Conservation (phyloP, 2,888 invertebrate genomes). For the Mythimna loreyi region DNA sequence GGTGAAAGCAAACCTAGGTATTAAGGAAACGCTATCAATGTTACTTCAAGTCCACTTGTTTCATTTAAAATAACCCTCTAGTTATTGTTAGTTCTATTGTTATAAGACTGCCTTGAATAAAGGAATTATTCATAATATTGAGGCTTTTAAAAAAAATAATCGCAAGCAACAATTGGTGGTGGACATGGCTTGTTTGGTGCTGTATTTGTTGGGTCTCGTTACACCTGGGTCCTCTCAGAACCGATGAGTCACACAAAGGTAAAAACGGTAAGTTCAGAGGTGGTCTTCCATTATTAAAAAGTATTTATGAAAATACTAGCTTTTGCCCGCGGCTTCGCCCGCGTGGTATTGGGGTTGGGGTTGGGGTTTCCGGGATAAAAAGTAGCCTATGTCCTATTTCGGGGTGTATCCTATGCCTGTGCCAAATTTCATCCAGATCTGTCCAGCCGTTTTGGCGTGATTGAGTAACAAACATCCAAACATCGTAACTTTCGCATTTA, state of each 20-base stretch:
- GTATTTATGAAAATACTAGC: too few species aligned
- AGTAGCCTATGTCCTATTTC: too few species aligned
- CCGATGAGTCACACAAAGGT: conserved; percentile 72
- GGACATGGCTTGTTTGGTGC: conserved; percentile 81
- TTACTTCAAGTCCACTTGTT: conserved; percentile 37
- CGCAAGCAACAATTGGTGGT: conserved; percentile 27
- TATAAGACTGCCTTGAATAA: not conserved
- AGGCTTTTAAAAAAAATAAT: too few species aligned
- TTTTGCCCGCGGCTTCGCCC: too few species aligned
- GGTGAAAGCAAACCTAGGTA: conserved; percentile 65
- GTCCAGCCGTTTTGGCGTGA: too few species aligned
- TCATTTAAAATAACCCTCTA: conserved; percentile 30
- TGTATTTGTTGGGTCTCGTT: conserved; percentile 77
- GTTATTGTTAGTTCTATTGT: not conserved
- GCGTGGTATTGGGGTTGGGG: too few species aligned
- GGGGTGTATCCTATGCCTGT: too few species aligned
- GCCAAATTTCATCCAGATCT: too few species aligned
- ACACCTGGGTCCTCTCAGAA: conserved; percentile 79
- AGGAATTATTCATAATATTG: conserved; percentile 27
- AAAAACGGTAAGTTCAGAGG: conserved; percentile 76
- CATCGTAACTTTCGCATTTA: too few species aligned
- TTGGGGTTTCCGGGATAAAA: too few species aligned
- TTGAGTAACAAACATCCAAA: too few species aligned
- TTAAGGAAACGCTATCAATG: conserved; percentile 50
- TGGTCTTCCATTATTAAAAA: too few species aligned